Evolutionary conservation across 2,113 vertebrate genomes (phyloP).

Genomic region (Coryphaenoides rupestris): DNA sequence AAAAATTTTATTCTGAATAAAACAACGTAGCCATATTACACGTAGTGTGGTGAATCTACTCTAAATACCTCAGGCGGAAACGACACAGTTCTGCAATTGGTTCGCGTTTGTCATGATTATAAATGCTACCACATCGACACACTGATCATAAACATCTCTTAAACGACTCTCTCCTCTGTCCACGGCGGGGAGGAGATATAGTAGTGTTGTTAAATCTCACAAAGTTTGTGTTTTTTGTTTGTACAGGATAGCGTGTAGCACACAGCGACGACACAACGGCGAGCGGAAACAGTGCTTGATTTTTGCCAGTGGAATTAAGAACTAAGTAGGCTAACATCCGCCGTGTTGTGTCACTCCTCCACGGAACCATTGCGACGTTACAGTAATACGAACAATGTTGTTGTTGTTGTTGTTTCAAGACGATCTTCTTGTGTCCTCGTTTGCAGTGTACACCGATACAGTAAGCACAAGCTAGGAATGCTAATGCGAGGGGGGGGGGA

Average conservation of each 20-base stretch:
- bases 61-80: conserved; percentile 78
- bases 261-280: conserved; percentile 53
- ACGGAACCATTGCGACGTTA: conserved; percentile 70
- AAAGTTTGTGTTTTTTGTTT: conserved; percentile 27
- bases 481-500: conserved; percentile 49
- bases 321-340: conserved; percentile 34
- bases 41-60: conserved; percentile 77
- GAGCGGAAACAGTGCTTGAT: conserved; percentile 63
- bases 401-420: conserved; percentile 37
- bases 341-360: conserved; percentile 54
- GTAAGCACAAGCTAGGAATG: conserved; percentile 67
- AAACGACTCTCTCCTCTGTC: conserved; percentile 42
- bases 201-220: conserved; percentile 68
- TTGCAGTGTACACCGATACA: conserved; percentile 67
- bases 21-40: conserved; percentile 81
- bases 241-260: conserved; percentile 65
- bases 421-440: conserved; percentile 61
- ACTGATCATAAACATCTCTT: conserved; percentile 24
- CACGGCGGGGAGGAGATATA: conserved; percentile 65
- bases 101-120: conserved; percentile 67
- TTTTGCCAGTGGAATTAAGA: conserved; percentile 45
- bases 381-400: conserved; percentile 48
- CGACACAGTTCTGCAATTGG: conserved; percentile 71
- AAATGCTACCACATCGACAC: conserved; percentile 17
- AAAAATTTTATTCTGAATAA: conserved; percentile 84